Conservation (phyloP, 2,797 vertebrate genomes). For the Oreortyx pictus region DNA sequence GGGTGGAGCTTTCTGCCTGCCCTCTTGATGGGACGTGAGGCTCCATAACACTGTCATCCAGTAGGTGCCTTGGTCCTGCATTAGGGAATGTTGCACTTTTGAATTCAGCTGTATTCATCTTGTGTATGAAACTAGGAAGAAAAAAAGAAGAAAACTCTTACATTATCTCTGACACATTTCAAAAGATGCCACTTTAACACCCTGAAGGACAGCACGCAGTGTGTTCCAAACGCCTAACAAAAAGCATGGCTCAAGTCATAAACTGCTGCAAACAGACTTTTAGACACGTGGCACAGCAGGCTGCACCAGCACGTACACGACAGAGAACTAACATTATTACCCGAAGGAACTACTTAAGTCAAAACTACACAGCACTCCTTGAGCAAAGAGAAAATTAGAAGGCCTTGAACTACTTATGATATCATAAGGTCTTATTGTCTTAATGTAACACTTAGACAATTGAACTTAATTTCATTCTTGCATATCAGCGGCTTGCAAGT, state of each 20-base stretch:
- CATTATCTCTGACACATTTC: neutral
- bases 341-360: accelerated
- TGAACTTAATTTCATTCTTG: neutral
- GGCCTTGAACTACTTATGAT: neutral
- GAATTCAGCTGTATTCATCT: conserved; percentile 96
- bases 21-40: conserved; percentile 91
- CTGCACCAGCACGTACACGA: neutral
- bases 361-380: neutral
- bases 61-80: conserved; percentile 92
- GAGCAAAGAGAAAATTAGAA: neutral
- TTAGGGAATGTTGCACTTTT: conserved; percentile 99
- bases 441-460: accelerated
- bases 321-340: neutral
- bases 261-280: neutral
- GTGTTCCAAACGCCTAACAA: neutral
- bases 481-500: neutral
- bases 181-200: neutral
- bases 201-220: neutral
- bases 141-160: neutral
- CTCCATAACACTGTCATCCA: conserved; percentile 98
- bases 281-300: neutral
- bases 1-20: conserved; percentile 95
- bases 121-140: conserved; percentile 92
- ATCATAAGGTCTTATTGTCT: neutral
- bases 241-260: neutral